These are phyloP conservation scores for Tiaroga cobitis DNA, from an alignment of 2,797 vertebrate species.

Conservation along the genomic window DNA sequence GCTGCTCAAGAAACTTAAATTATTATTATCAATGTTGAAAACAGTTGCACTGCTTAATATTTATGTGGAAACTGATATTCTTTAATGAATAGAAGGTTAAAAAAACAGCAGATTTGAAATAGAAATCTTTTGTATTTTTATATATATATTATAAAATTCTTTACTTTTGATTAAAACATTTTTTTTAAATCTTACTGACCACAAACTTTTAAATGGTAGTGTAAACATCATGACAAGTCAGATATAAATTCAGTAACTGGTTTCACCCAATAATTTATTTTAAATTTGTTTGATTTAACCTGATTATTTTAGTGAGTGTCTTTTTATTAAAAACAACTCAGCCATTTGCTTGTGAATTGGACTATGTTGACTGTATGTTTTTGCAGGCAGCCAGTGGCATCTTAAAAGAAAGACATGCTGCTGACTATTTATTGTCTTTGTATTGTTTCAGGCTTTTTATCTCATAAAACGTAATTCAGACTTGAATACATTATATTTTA, in stretches of 20 bases:
- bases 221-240: not conserved
- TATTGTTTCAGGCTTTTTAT: not conserved
- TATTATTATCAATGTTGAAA: not conserved
- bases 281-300: not conserved
- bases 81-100: not conserved
- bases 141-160: not conserved
- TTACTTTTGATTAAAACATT: not conserved
- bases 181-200: not conserved
- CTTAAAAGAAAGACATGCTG: not conserved
- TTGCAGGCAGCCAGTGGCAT: not conserved
- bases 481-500: not conserved
- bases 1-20: not conserved
- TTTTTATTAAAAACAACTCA: not conserved
- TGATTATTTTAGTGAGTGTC: not conserved
- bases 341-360: not conserved
- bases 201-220: not conserved
- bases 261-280: not conserved
- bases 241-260: not conserved
- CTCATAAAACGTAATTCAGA: not conserved
- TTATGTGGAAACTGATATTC: not conserved
- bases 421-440: not conserved
- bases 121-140: not conserved
- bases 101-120: not conserved
- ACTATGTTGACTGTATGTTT: not conserved
- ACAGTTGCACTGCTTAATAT: not conserved